These are phyloP conservation scores for Sylvilagus floridanus DNA, from an alignment of 2,797 vertebrate species.

Conservation along the genomic window DNA sequence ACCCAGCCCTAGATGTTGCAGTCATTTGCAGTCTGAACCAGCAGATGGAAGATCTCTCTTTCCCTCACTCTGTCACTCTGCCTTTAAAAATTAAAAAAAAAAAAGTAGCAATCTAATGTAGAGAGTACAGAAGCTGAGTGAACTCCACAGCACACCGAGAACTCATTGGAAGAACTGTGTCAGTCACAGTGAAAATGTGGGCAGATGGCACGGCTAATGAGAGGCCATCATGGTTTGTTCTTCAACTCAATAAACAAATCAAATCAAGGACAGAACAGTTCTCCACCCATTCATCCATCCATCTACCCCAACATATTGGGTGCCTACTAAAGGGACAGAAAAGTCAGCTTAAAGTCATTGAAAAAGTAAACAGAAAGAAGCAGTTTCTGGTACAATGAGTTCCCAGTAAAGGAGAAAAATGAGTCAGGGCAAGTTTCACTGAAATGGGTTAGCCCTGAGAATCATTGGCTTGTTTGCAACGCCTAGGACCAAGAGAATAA, in stretches of 20 bases:
- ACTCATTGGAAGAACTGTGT: not conserved
- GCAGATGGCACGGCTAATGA: not conserved
- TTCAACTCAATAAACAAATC: not conserved
- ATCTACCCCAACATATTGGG: not conserved
- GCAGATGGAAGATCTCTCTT: too few species aligned
- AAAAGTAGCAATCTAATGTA: not conserved
- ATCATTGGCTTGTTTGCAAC: not conserved
- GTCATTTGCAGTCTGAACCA: too few species aligned
- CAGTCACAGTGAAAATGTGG: not conserved
- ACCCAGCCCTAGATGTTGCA: too few species aligned
- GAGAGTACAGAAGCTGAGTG: not conserved
- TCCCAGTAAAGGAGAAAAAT: not conserved
- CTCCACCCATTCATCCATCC: not conserved
- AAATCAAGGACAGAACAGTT: not conserved
- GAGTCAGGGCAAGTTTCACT: not conserved
- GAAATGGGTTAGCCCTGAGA: not conserved
- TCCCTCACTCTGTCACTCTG: too few species aligned
- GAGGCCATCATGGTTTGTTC: not conserved
- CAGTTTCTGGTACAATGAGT: not conserved
- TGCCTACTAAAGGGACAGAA: not conserved
- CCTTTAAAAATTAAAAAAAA: too few species aligned
- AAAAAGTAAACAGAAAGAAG: not conserved
- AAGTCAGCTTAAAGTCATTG: not conserved
- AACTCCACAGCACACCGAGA: not conserved
- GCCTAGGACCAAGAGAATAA: not conserved